Percentiles rank a stretch among this genome's conserved stretches.
Conservation (phyloP, 2,113 vertebrate genomes). For the Castor canadensis region DNA sequence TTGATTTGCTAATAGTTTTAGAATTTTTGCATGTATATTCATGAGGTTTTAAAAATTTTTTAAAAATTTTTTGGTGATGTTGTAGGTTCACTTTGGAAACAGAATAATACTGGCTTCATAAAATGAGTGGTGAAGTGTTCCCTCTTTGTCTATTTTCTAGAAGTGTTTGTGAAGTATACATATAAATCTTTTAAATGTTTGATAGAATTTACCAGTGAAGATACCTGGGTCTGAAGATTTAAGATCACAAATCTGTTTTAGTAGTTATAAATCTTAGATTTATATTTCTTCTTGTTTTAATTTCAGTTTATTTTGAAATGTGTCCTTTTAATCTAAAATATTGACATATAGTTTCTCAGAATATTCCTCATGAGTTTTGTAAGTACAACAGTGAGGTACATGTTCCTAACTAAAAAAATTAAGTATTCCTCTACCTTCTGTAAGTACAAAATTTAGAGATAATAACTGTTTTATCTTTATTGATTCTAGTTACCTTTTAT, state of each 20-base stretch:
- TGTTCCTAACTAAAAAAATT: not conserved
- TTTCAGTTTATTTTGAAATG: not conserved
- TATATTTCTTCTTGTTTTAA: no score
- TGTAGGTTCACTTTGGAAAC: not conserved
- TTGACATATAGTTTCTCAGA: not conserved
- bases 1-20: not conserved
- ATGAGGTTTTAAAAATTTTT: no score
- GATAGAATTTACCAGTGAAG: no score
- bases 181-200: not conserved
- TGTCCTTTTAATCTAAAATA: not conserved
- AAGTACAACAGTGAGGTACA: not conserved
- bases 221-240: no score
- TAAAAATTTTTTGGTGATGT: no score
- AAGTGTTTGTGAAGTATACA: no score
- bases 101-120: not conserved
- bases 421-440: not conserved
- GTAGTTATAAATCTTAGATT: no score
- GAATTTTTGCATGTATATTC: not conserved
- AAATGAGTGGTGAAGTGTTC: not conserved
- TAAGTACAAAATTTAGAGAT: not conserved
- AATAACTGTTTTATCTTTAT: not conserved
- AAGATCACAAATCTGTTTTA: no score
- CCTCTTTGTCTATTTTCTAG: no score
- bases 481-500: not conserved
- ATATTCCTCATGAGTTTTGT: not conserved